Conservation (phyloP, 37 sponge, comb jelly and placozoan species). For the Bolinopsis microptera region DNA sequence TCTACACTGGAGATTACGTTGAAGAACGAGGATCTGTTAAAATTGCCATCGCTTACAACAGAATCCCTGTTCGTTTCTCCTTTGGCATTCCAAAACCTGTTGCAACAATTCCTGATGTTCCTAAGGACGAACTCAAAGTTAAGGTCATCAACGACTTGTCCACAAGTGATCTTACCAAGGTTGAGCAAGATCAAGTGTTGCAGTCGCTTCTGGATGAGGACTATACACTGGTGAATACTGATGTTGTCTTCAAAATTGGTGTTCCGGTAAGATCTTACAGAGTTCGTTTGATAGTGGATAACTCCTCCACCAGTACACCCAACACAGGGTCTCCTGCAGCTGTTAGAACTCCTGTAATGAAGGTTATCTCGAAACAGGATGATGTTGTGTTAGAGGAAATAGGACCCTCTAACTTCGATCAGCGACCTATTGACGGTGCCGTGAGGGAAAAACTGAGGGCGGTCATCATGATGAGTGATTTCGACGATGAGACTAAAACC, state of each 20-base stretch:
- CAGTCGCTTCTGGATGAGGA: background rate
- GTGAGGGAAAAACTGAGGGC: background rate
- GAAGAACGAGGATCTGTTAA: conserved; percentile 6
- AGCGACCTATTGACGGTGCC: background rate
- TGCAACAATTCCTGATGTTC: background rate
- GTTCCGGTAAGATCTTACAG: background rate
- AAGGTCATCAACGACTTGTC: conserved; percentile 38
- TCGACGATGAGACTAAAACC: conserved; percentile 29
- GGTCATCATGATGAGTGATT: conserved; percentile 22
- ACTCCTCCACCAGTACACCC: background rate
- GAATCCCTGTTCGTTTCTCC: conserved; percentile 12
- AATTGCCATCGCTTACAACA: background rate
- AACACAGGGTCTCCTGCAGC: background rate
- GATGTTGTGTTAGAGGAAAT: background rate
- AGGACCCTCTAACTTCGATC: background rate
- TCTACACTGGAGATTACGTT: background rate
- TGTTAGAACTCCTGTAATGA: background rate
- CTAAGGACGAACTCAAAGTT: conserved; percentile 28
- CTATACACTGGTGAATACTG: background rate
- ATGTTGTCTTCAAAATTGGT: conserved; percentile 41
- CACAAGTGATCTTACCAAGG: background rate
- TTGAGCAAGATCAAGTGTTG: conserved; percentile 3
- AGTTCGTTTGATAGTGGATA: background rate
- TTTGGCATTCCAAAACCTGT: conserved; percentile 12
- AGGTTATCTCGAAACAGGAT: background rate